Conservation (phyloP, 2,797 vertebrate species). For the Phataginus tetradactyla region DNA sequence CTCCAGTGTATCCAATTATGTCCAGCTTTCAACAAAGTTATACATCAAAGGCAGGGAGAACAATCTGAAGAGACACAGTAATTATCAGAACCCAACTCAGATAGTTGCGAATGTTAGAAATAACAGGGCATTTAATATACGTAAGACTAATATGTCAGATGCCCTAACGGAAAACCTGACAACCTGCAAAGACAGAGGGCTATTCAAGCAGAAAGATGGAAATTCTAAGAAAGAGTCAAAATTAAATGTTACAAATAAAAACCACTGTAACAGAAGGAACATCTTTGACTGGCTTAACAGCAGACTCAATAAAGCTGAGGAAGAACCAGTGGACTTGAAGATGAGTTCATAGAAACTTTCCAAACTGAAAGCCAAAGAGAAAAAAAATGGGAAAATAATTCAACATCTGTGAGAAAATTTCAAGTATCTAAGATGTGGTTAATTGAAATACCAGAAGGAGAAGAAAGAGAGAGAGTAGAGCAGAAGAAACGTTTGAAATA, state of each 20-base stretch:
- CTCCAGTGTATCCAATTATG: neutral
- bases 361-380: neutral
- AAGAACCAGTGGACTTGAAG: neutral
- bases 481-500: neutral
- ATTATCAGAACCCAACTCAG: neutral
- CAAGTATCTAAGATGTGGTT: neutral
- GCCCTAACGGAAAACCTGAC: neutral
- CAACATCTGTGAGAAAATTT: neutral
- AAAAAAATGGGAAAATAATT: neutral
- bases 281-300: neutral
- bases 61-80: neutral
- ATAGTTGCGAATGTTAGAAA: neutral
- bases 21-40: neutral
- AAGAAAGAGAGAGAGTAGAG: neutral
- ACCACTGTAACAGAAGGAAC: neutral
- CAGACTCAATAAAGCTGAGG: neutral
- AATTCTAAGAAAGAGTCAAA: neutral
- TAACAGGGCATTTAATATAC: slow-evolving; percentile 8
- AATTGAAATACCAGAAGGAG: neutral
- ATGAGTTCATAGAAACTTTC: neutral
- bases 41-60: neutral
- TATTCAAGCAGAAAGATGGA: neutral
- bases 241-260: neutral
- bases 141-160: neutral
- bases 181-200: neutral